Base-by-base conservation (phyloP, 1,140 invertebrate species). In the Drusus annulatus region DNA sequence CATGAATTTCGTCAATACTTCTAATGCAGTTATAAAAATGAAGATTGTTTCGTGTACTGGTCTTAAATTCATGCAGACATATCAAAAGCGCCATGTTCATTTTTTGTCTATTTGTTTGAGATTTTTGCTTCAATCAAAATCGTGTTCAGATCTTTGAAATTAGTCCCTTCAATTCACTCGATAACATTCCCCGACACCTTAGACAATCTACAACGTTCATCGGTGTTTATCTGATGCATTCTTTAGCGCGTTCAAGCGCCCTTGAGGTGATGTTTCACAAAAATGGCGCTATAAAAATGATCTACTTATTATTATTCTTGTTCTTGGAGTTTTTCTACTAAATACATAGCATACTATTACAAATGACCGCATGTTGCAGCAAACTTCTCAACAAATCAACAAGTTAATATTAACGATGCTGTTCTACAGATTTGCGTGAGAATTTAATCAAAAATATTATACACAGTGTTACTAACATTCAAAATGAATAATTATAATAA, bases 401-500 rank as follows among this genome's bases (percentile, higher is more conserved):
- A 17, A 19, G 45, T 23, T 54, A 68, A 68, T 68, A 28, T 28
- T 68, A n/a, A 68, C 28, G 19, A 51, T 25, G 69, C 13, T 73
- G 17, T 52, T 73, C 69, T 25, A 54, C 17, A 54, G 51, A 65
- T 28, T 21, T 65, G 62, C n/a, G 21, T 15, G 23, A 73, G 16
- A 23, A 54, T 21, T 36, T 8, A 45, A 68, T 36, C 63, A 50
- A 68, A 68, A 31, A n/a, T 68, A 68, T 36, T 1, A 45, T 68
- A 68, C 31, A 50, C 63, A 31, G 36, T 60, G 73, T 60, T 76
- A 76, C 15, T 36, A 60, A 76, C 23, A 76, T 23, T 25, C n/a
- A 74, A 36, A 60, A 76, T 21, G 31, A 60, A 76, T 16, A 54
- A 76, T 76, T 28, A 76, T 60, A 17, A 68, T 36, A 36, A 76